Evolutionary conservation across 2,113 vertebrate species (phyloP).

Genomic region (Percina caprodes): DNA sequence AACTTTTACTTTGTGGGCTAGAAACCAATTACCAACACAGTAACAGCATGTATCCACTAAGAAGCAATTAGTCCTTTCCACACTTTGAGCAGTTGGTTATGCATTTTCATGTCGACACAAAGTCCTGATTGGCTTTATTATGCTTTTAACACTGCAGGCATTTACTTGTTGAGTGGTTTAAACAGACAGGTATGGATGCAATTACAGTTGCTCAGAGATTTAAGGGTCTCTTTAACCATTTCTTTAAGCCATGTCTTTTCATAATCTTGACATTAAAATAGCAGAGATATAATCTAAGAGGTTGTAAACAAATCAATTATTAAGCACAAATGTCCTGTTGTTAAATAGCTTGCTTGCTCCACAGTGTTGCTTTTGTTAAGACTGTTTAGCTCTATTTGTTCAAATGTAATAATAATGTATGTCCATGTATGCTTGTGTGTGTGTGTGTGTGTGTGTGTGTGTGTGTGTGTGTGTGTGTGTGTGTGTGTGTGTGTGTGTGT

Average conservation of each 20-base stretch:
- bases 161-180: constrained; percentile 32
- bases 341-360: constrained; percentile 61
- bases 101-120: constrained; percentile 36
- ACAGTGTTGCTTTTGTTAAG: constrained; percentile 63
- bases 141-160: constrained; percentile 58
- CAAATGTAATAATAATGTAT: constrained; percentile 55
- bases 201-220: constrained; percentile 46
- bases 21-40: constrained; percentile 44
- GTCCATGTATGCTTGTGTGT: constrained; percentile 60
- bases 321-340: constrained; percentile 70
- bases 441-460: constrained; percentile 15
- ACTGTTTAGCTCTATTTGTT: constrained; percentile 58
- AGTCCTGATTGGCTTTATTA: constrained; percentile 39
- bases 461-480: too few relatives aligned
- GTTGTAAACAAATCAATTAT: constrained; percentile 57
- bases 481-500: too few relatives aligned
- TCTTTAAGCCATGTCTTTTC: constrained; percentile 67
- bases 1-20: constrained; percentile 19
- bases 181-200: constrained; percentile 40
- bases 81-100: constrained; percentile 3
- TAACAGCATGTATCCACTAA: constrained; percentile 27
- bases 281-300: constrained; percentile 55
- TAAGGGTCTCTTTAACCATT: constrained; percentile 38
- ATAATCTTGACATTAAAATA: constrained; percentile 54
- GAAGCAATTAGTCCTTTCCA: constrained; percentile 42